These are phyloP conservation scores for Sinocyclocheilus anshuiensis DNA, from an alignment of 2,113 vertebrate genomes.

Conservation along the genomic window DNA sequence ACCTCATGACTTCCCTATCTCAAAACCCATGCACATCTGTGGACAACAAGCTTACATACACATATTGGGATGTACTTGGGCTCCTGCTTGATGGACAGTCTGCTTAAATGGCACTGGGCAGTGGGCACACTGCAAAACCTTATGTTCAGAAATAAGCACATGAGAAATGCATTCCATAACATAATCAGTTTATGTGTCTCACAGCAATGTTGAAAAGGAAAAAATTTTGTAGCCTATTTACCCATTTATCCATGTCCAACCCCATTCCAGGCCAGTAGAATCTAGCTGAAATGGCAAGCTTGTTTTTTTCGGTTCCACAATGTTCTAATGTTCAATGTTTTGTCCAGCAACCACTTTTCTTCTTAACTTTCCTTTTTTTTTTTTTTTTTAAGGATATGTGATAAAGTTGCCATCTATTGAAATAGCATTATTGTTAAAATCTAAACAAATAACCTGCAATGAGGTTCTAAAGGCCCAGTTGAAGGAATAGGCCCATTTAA, in stretches of 20 bases:
- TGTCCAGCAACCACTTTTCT: not conserved
- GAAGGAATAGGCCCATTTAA: no score
- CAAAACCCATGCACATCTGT: not conserved
- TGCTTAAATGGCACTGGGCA: not conserved
- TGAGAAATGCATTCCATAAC: not conserved
- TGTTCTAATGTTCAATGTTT: not conserved
- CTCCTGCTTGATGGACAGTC: not conserved
- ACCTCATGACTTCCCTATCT: not conserved
- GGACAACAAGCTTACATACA: not conserved
- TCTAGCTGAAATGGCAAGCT: no score
- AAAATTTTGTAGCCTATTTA: not conserved
- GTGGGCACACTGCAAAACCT: not conserved
- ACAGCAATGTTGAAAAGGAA: not conserved
- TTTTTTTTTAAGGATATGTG: no score
- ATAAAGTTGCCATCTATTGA: no score
- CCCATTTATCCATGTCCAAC: not conserved
- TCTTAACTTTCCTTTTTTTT: not conserved
- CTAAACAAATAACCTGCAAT: no score
- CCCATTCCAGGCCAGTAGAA: no score
- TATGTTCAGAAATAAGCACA: not conserved
- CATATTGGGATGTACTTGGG: not conserved
- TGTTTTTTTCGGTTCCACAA: not conserved
- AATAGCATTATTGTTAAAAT: no score
- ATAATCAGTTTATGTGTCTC: not conserved
- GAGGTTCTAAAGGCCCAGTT: no score